Base-by-base conservation (phyloP, 2,888 invertebrate species). In the Phengaris arion region DNA sequence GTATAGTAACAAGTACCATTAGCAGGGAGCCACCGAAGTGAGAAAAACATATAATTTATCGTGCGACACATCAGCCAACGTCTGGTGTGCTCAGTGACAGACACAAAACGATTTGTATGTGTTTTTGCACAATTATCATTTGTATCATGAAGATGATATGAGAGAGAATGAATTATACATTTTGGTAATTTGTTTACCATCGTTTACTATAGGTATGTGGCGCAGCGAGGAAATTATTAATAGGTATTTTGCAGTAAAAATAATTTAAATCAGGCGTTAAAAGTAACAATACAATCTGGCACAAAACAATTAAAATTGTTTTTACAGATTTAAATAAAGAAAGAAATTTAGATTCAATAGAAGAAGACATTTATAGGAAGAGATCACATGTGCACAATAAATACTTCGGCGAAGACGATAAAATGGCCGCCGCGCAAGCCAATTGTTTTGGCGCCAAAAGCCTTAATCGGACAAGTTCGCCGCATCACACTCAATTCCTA, bases 381-480 rank as follows among this genome's bases (percentile, higher is more conserved):
- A 64, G 35, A 64, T 64, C 64, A 64, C 64, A 35, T 35, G 35
- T 6, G 12, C 22, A 6, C 35, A 35, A 35, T 64, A 64, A 35
- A 64, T 48, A 48, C 48, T 48, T 48, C 48, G 8, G 10, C 22
- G 6, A 0, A 3, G 10, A 10, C 6, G 64, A 55, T 35, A 35
- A 64, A 64, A 64, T 35, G 64, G 12, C 55, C 22, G 12, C 55
- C 22, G 64, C 64, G 35, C 64, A 12, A 35, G 64, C 64, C 35
- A 35, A 64, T 64, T 64, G 35, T 64, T 64, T 64, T 64, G 64
- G 64, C 64, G 64, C 35, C 64, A 10, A 55, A 55, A 13, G 3
- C 9, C 1, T 13, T 55, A 55, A 64, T 64, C 10, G 10, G 35
- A 35, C 4, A 64, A 35, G 64, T 64, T 35, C 64, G 12, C 52